Evolutionary conservation across 2,888 invertebrate species (phyloP).

Genomic region (Anthophora plumipes): DNA sequence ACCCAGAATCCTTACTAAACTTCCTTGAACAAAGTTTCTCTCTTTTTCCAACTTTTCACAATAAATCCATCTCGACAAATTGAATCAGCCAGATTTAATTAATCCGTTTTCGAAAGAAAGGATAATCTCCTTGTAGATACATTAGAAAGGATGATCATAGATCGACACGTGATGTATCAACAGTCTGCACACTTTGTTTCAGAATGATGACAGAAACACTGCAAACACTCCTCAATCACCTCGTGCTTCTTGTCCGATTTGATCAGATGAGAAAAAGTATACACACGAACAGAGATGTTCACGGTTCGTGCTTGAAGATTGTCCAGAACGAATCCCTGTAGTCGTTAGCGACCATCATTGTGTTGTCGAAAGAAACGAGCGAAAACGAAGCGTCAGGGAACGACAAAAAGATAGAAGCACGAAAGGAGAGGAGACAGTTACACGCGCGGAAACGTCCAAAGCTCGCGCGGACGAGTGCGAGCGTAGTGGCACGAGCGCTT

Average conservation of each 20-base stretch:
- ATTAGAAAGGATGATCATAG: not conserved
- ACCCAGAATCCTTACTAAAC: not conserved
- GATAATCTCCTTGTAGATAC: not conserved
- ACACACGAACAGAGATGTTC: not conserved
- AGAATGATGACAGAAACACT: slow-evolving; percentile 1
- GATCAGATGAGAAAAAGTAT: not conserved
- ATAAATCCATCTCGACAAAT: not conserved
- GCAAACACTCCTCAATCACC: slow-evolving; percentile 16
- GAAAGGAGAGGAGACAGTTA: not conserved
- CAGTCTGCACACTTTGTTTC: not conserved
- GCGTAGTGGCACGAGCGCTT: slow-evolving; percentile 59
- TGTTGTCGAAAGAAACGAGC: not conserved
- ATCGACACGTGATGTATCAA: slow-evolving; percentile 26
- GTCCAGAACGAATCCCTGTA: not conserved
- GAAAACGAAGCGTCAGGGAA: not conserved
- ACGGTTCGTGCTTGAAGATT: not conserved
- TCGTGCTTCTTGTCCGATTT: not conserved
- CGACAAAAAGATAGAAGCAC: not conserved
- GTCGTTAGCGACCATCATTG: slow-evolving; percentile 7
- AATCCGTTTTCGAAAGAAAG: not conserved
- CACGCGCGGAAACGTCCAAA: slow-evolving; percentile 36
- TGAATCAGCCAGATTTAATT: not conserved
- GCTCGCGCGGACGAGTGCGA: slow-evolving; percentile 57
- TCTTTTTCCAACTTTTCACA: not conserved
- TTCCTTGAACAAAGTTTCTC: not conserved